Percentiles rank a stretch among this genome's conserved stretches.
phyloP scores from a whole-genome alignment of 2,888 invertebrate species.

The Mythimna albipuncta region DNA sequence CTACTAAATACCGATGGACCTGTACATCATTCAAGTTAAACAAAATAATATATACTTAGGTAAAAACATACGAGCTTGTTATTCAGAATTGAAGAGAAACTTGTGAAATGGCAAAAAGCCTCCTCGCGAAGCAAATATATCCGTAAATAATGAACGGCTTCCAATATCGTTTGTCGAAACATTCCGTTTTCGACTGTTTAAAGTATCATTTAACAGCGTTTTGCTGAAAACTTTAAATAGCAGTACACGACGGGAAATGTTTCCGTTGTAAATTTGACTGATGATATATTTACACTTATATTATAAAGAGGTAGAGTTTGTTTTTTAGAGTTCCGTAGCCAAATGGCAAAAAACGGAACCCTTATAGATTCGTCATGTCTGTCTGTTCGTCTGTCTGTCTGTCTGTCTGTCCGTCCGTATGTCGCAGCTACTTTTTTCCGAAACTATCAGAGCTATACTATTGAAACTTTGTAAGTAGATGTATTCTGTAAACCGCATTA shows the following conservation, averaged over 20 bases:
- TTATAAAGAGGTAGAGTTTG: too few relatives aligned
- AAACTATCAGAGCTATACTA: too few relatives aligned
- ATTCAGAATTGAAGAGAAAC: constrained; percentile 18
- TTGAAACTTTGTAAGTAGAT: too few relatives aligned
- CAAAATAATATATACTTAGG: not conserved
- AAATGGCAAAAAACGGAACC: too few relatives aligned
- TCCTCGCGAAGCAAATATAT: constrained; percentile 40
- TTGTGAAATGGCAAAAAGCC: constrained; percentile 33
- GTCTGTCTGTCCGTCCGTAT: too few relatives aligned
- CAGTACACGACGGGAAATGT: constrained; percentile 10
- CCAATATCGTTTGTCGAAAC: constrained; percentile 44
- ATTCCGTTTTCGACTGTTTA: constrained; percentile 43
- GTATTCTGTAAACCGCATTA: too few relatives aligned
- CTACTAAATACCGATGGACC: too few relatives aligned
- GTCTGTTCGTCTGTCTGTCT: too few relatives aligned
- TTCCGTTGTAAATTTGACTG: not conserved
- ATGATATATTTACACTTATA: too few relatives aligned
- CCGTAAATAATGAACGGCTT: constrained; percentile 56
- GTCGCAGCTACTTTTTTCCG: too few relatives aligned
- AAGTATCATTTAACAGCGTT: constrained; percentile 50
- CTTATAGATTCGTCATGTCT: too few relatives aligned
- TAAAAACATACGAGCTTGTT: constrained; percentile 26
- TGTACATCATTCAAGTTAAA: not conserved
- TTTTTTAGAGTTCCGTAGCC: too few relatives aligned
- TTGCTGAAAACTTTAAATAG: constrained; percentile 45